Evolutionary conservation across 2,888 invertebrate genomes (phyloP), one percentile per base, ranked within the genome.

Genomic region (Agrotis exclamationis): DNA sequence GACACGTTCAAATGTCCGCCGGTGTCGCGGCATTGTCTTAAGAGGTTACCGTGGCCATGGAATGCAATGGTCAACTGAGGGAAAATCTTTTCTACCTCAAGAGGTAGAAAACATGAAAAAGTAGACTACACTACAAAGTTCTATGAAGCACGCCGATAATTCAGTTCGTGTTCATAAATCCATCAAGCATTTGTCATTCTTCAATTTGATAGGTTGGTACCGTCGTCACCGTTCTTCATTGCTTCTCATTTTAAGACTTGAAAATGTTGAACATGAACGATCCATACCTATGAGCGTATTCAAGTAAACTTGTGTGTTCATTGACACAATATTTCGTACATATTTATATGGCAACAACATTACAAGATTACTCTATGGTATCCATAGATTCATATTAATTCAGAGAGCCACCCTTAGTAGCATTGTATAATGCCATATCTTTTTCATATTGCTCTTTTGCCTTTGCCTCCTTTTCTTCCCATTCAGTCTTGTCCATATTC

Each of bases 401-500:
- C 3, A 6, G 28, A 5, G 33, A 96, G 70, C 96, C 96, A 74
- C 97, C 98, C 44, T 98, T 98, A 78, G 97, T 97, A 33, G 97
- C 98, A 91, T 98, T 98, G 92, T 98, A 99, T 89, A 98, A 99
- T 90, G 98, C 98, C 97, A 99, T 98, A 60, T 98, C 98, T 89
- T 97, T 97, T 69, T 97, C 97, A 93, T 99, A 99, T 73, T 98
- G 98, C 90, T 98, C 98, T 94, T 99, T 99, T 53, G 98, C 98
- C 92, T 98, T 97, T n/a, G 97, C 97, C 2, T 98, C 98, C 92
- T 98, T 98, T 83, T 97, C 97, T 87, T 99, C 99, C 98, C 98
- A 99, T 94, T 98, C 98, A 74, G 97, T 97, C 96, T 99, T 99
- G 89, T 99, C 98, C 91, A 99, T 96, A 75, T 97, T 97, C 88